Percentiles rank a stretch among this genome's conserved stretches.
Conservation (phyloP, 2,888 invertebrate species). For the Willowsia nigromaculata region DNA sequence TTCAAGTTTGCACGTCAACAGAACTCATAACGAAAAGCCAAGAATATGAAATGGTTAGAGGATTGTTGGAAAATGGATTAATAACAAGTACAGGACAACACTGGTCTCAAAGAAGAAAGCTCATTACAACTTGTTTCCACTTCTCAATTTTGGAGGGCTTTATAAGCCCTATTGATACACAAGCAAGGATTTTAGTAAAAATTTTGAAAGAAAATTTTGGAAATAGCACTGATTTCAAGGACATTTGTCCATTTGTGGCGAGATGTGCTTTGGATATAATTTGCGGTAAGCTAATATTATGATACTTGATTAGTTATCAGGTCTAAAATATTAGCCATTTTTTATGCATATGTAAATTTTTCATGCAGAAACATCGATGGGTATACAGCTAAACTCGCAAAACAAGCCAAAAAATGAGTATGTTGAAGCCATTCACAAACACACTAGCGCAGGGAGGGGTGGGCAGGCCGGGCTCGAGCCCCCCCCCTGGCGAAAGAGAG, state of each 20-base stretch:
- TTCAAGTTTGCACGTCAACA: slow-evolving; percentile 82
- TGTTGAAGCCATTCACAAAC: slow-evolving; percentile 80
- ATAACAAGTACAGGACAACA: slow-evolving; percentile 83
- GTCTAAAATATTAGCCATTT: background rate
- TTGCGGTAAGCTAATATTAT: too few relatives aligned
- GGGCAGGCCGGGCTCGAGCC: too few relatives aligned
- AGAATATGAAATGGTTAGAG: slow-evolving; percentile 83
- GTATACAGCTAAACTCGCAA: slow-evolving; percentile 87
- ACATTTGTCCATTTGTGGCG: slow-evolving; percentile 85
- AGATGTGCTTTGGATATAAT: slow-evolving; percentile 85
- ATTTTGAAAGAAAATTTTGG: slow-evolving; percentile 81
- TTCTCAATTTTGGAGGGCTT: slow-evolving; percentile 88
- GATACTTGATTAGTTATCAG: too few relatives aligned
- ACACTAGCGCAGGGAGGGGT: too few relatives aligned
- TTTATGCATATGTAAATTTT: background rate
- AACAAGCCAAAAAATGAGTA: slow-evolving; percentile 80
- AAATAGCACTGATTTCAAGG: slow-evolving; percentile 80
- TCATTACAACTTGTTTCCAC: slow-evolving; percentile 89
- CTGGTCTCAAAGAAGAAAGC: slow-evolving; percentile 86
- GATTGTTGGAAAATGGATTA: slow-evolving; percentile 84
- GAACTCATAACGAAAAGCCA: slow-evolving; percentile 84
- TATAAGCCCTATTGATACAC: slow-evolving; percentile 86
- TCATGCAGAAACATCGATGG: slow-evolving; percentile 89
- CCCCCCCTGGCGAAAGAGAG: too few relatives aligned
- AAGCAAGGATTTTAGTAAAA: slow-evolving; percentile 83